Evolutionary conservation across 2,797 vertebrate species (phyloP), one percentile per base, ranked within the genome.

Genomic region (Molossus molossus): DNA sequence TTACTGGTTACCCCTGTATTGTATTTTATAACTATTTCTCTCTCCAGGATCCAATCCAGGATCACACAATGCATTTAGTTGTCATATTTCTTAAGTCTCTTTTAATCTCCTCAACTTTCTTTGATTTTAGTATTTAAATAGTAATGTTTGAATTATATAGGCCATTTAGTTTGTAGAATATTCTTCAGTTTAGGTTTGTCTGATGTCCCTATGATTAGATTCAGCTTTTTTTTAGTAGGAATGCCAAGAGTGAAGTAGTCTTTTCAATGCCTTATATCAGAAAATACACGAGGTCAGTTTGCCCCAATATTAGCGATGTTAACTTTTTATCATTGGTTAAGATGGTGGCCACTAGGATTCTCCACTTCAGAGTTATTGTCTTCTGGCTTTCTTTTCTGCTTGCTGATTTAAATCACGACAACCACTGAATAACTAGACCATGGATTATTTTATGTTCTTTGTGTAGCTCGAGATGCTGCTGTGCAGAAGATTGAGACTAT

Each of bases 401-500:
- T 91, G 58, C n/a, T 75, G 53, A 73, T 60, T 88, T 89, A 69
- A 82, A 27, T 88, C 29, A 80, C 58, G 76, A 23, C 9, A 76
- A 81, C 8, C n/a, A 21, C 64, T 62, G 72, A 87, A 75, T 86
- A 82, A 91, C 58, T 93, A 82, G 73, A 58, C 2, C 75, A 92
- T 76, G 94, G 88, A 89, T 25, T 97, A 96, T 97, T 87, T 89
- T 96, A n/a, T 93, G 40, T 96, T 94, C 91, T 94, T 95, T 91
- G 60, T 92, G 60, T 95, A 99, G 99, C 99, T 97, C 99, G 99
- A 96, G 99, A 99, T 98, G 99, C 99, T 93, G 98, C 99, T 5
- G 98, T 99, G 27, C 99, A 99, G 98, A 99, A 99, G 98, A 99
- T 99, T 45, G 99, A 99, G 95, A 98, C 98, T 55, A 99, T 99